Percentiles rank a stretch among this genome's conserved stretches.
phyloP scores from a whole-genome alignment of 2,113 vertebrate species.

The Euleptes europaea region DNA sequence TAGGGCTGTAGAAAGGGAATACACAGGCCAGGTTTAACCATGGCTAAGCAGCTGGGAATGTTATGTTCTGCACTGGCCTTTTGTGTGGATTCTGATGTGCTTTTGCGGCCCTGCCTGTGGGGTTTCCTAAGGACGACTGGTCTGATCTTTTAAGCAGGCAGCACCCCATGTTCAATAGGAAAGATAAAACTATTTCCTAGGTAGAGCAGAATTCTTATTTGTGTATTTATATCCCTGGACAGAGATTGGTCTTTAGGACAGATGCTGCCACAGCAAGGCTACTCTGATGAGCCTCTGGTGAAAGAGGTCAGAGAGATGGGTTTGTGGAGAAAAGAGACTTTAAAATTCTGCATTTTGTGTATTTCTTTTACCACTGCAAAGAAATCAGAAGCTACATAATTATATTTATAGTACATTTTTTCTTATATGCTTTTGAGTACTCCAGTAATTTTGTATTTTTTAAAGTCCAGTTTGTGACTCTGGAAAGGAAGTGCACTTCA shows the following conservation, averaged over 20 bases:
- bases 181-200: background rate
- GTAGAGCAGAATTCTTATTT: background rate
- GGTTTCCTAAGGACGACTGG: background rate
- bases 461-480: background rate
- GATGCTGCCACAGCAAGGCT: no score
- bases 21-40: background rate
- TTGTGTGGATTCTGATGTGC: background rate
- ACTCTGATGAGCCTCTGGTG: no score
- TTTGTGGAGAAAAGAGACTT: no score
- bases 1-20: background rate
- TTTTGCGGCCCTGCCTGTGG: background rate
- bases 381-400: no score
- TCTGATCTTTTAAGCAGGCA: background rate
- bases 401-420: no score
- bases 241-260: background rate
- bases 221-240: background rate
- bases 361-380: no score
- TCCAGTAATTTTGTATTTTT: background rate
- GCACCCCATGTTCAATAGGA: background rate
- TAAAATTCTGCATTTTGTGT: no score
- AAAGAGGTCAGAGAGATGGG: no score
- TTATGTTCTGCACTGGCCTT: background rate
- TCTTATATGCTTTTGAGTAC: no score
- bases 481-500: background rate
- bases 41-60: background rate